A percentile compares a stretch with the other conserved stretches of the same genome.
phyloP scores from a whole-genome alignment of 2,888 invertebrate species.

The Lordiphosa andalusiaca region DNA sequence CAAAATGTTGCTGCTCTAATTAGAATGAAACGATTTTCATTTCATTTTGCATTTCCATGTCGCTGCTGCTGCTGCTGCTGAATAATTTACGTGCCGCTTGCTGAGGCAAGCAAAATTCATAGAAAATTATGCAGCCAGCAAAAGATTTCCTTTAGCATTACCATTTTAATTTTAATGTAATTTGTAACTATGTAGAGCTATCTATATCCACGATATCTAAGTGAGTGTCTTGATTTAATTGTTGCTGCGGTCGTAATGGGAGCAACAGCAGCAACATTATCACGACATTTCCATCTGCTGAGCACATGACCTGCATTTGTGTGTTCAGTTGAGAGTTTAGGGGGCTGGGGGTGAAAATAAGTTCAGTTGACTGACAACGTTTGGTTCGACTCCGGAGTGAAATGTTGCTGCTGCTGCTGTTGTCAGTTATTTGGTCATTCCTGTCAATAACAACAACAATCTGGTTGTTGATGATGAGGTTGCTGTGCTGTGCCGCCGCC shows the following conservation, averaged over 20 bases:
- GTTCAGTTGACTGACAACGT: conserved; percentile 1
- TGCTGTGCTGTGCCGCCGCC: too few relatives aligned
- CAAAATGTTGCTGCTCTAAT: conserved; percentile 67
- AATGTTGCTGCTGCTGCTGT: conserved; percentile 7
- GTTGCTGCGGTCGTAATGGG: conserved; percentile 32
- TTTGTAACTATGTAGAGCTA: conserved; percentile 50
- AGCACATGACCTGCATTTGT: conserved; percentile 41
- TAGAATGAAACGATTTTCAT: conserved; percentile 73
- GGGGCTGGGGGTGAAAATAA: background rate
- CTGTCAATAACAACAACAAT: background rate
- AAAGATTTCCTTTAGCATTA: conserved; percentile 40
- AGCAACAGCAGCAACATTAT: conserved; percentile 24
- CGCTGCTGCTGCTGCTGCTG: conserved; percentile 40
- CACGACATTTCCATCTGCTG: conserved; percentile 29
- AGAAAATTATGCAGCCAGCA: conserved; percentile 48
- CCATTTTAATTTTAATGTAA: conserved; percentile 63
- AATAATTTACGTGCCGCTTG: conserved; percentile 61
- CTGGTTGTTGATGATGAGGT: conserved; percentile 1
- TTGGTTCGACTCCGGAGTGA: conserved; percentile 5
- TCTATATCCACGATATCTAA: conserved; percentile 1
- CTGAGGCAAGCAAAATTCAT: conserved; percentile 68
- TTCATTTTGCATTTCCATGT: conserved; percentile 68
- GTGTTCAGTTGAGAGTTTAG: conserved; percentile 5
- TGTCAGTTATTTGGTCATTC: conserved; percentile 9
- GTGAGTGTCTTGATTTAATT: conserved; percentile 58